Base-by-base conservation (phyloP, 2,797 vertebrate genomes). In the Lithobates sylvaticus region DNA sequence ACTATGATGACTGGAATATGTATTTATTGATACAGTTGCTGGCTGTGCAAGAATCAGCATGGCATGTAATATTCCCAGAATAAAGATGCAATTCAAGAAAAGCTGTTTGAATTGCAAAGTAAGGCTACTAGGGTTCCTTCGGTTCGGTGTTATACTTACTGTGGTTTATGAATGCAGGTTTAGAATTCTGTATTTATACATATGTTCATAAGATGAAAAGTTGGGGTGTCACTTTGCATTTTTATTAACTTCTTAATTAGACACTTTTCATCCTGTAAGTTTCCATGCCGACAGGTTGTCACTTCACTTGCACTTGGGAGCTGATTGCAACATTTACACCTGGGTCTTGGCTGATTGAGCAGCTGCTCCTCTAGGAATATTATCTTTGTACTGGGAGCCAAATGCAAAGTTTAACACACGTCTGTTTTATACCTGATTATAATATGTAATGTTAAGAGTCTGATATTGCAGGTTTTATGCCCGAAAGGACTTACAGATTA, bases 241-340 rank as follows among this genome's bases (percentile, higher is more conserved):
- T 87, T 79, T 74, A 84, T 79, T 58, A 69, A 4, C 78, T 84
- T 72, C 68, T 73, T 87, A 87, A 87, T 87, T 87, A 87, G 76
- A 79, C 50, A 67, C 64, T 87, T 87, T 84, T 87, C 76, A 79
- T 87, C 81, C 81, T 64, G n/a, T 81, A 72, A 79, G 70, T 72
- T 75, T 79, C 76, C 26, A 0, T 65, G 26, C 70, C 69, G 81
- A 83, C 86, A 87, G 81, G 81, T 83, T 87, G 86, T 87, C 86
- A 84, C 86, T 87, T 87, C 34, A 79, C 42, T 47, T 70, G 81
- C 72, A 87, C 86, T 87, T 84, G 81, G 80, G 75, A 84, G 80
- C 70, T 87, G 86, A 87, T 87, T 87, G 76, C 81, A 79, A 27
- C 76, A 61, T 79, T 87, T 87, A 74, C 81, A 87, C 86, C 86